Percentiles rank a stretch among this genome's conserved stretches.
phyloP scores from a whole-genome alignment of 2,888 invertebrate species.

The Anaspis maculata region DNA sequence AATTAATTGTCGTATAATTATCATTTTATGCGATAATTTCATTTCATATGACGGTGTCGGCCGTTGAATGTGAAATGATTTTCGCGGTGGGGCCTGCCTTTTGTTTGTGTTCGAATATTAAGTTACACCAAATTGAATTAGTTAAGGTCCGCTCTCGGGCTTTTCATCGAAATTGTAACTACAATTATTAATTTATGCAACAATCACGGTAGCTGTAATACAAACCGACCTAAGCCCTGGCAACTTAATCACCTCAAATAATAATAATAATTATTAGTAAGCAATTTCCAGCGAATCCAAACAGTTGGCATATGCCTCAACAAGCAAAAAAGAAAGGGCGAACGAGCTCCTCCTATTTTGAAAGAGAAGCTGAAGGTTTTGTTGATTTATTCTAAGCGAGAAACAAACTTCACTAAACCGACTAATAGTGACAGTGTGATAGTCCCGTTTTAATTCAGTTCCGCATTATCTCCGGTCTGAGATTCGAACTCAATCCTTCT shows the following conservation, averaged over 20 bases:
- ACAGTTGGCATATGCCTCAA: no score
- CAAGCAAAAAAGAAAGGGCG: no score
- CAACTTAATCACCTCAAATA: no score
- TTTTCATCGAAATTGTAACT: slow-evolving; percentile 18
- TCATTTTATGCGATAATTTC: slow-evolving; percentile 21
- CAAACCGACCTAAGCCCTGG: no score
- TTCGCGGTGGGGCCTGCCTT: slow-evolving; percentile 16
- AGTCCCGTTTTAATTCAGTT: slow-evolving; percentile 17
- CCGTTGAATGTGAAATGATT: slow-evolving; percentile 21
- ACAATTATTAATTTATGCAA: slow-evolving; percentile 15
- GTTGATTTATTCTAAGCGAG: slow-evolving; percentile 9
- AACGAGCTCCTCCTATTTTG: neutral
- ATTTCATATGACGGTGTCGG: slow-evolving; percentile 16
- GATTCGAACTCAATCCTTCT: slow-evolving; percentile 17
- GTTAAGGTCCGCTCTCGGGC: slow-evolving; percentile 18
- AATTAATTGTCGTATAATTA: slow-evolving; percentile 19
- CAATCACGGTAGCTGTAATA: neutral
- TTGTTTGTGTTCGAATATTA: slow-evolving; percentile 21
- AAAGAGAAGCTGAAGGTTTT: slow-evolving; percentile 2
- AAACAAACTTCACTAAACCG: slow-evolving; percentile 12
- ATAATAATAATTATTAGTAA: no score
- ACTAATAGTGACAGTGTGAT: slow-evolving; percentile 15
- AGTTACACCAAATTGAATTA: slow-evolving; percentile 21
- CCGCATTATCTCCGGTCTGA: slow-evolving; percentile 16
- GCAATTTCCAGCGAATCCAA: no score